Percentiles rank a stretch among this genome's conserved stretches.
phyloP scores from a whole-genome alignment of 2,888 invertebrate genomes.

The Agriopis aurantiaria region DNA sequence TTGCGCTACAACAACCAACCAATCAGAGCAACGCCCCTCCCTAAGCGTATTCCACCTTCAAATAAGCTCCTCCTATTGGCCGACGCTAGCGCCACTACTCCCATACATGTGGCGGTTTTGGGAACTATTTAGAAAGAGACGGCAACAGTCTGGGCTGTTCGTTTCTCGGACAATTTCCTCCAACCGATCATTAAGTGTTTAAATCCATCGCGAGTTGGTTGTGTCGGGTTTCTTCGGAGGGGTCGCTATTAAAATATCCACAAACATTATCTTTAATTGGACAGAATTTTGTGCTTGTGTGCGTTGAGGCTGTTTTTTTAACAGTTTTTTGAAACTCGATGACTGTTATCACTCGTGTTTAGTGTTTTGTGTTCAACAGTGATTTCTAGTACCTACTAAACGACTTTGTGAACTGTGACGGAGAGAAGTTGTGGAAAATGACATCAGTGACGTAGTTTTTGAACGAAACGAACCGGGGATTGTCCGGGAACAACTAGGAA shows the following conservation, averaged over 20 bases:
- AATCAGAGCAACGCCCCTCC: constrained; percentile 67
- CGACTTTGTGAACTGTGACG: constrained; percentile 50
- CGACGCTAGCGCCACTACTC: constrained; percentile 69
- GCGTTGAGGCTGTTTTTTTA: constrained; percentile 76
- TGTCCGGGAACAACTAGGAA: constrained; percentile 45
- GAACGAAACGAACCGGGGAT: constrained; percentile 30
- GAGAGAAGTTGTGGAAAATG: constrained; percentile 71
- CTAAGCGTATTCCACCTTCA: constrained; percentile 62
- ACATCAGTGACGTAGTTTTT: constrained; percentile 77
- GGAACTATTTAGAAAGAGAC: constrained; percentile 80
- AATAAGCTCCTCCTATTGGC: constrained; percentile 61
- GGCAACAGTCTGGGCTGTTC: constrained; percentile 74
- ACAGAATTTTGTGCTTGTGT: constrained; percentile 84
- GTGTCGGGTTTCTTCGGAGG: constrained; percentile 85
- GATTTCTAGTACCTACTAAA: constrained; percentile 60
- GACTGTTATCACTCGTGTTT: constrained; percentile 82
- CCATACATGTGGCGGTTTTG: constrained; percentile 73
- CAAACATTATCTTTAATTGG: constrained; percentile 87
- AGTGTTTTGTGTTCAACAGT: constrained; percentile 74
- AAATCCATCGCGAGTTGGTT: constrained; percentile 86
- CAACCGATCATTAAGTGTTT: constrained; percentile 87
- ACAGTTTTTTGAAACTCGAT: constrained; percentile 80
- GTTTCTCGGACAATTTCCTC: constrained; percentile 86
- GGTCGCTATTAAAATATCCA: constrained; percentile 86
- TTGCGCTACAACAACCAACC: constrained; percentile 67